Percentiles rank a stretch among this genome's conserved stretches.
These are phyloP conservation scores for Parotocinclus haroldoi DNA, from an alignment of 2,797 vertebrate species.

Conservation along the genomic window DNA sequence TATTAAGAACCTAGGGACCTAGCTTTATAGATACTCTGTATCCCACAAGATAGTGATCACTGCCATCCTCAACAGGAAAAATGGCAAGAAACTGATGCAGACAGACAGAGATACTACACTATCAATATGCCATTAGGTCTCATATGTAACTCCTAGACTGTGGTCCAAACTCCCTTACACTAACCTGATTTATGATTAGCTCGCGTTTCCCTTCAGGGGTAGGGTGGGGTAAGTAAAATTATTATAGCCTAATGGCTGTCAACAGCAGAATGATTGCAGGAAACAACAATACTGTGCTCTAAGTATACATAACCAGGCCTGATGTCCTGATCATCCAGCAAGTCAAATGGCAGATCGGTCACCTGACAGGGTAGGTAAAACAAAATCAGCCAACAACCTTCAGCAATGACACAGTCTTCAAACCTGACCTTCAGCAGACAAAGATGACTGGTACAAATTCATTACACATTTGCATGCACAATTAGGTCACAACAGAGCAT, in stretches of 20 bases:
- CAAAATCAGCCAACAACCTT: conserved; percentile 16
- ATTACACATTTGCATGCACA: too few relatives aligned
- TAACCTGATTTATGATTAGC: conserved; percentile 9
- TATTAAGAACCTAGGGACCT: too few relatives aligned
- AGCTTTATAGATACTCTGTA: too few relatives aligned
- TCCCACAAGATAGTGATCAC: too few relatives aligned
- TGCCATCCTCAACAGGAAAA: too few relatives aligned
- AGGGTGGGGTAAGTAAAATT: conserved; percentile 31
- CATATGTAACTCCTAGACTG: neutral
- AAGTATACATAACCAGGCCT: conserved; percentile 23
- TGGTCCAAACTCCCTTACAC: neutral
- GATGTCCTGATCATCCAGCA: conserved; percentile 22
- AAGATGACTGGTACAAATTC: too few relatives aligned
- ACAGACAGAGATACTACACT: neutral
- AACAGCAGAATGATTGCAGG: conserved; percentile 50
- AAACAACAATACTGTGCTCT: conserved; percentile 49
- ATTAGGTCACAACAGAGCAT: too few relatives aligned
- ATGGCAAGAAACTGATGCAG: too few relatives aligned
- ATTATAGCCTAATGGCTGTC: conserved; percentile 43
- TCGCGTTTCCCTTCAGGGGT: conserved; percentile 35
- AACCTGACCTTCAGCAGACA: too few relatives aligned
- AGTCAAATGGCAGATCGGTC: neutral
- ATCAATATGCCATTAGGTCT: neutral
- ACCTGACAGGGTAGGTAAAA: neutral
- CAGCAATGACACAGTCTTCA: neutral